These are phyloP conservation scores for Watersipora subatra DNA, from an alignment of 1,140 invertebrate species.

Conservation along the genomic window DNA sequence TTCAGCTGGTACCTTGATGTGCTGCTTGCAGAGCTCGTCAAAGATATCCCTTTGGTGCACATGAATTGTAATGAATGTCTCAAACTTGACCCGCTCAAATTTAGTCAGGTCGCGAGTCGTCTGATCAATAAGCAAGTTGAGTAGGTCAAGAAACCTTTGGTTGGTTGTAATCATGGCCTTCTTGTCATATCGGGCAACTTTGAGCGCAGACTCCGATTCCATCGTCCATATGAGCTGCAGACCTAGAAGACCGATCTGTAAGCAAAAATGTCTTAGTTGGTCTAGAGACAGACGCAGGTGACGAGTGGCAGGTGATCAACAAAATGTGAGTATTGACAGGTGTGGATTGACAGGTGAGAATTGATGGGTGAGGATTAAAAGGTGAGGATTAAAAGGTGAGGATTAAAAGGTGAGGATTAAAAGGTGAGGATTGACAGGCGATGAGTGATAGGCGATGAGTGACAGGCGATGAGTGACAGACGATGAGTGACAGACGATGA, in stretches of 20 bases:
- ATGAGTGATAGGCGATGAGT: too few species aligned
- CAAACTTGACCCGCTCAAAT: conserved; percentile 84
- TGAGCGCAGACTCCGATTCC: conserved; percentile 74
- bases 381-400: too few species aligned
- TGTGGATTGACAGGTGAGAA: too few species aligned
- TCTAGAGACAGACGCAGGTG: neutral
- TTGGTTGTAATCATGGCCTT: conserved; percentile 89
- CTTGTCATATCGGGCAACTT: conserved; percentile 72
- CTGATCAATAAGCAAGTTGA: conserved; percentile 87
- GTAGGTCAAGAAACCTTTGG: conserved; percentile 76
- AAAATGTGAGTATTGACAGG: neutral
- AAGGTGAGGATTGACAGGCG: too few species aligned
- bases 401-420: too few species aligned
- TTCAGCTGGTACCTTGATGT: too few species aligned
- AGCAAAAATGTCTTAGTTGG: too few species aligned
- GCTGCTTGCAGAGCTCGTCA: conserved; percentile 64
- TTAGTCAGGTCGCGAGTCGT: conserved; percentile 79
- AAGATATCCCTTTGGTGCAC: conserved; percentile 95
- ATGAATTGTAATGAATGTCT: conserved; percentile 91
- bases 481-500: too few species aligned
- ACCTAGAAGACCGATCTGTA: conserved; percentile 80
- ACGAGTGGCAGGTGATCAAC: neutral
- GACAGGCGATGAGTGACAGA: too few species aligned
- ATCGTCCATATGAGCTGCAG: conserved; percentile 94
- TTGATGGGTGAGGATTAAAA: too few species aligned